phyloP scores from a whole-genome alignment of 2,888 invertebrate genomes.

The Athalia cordata region DNA sequence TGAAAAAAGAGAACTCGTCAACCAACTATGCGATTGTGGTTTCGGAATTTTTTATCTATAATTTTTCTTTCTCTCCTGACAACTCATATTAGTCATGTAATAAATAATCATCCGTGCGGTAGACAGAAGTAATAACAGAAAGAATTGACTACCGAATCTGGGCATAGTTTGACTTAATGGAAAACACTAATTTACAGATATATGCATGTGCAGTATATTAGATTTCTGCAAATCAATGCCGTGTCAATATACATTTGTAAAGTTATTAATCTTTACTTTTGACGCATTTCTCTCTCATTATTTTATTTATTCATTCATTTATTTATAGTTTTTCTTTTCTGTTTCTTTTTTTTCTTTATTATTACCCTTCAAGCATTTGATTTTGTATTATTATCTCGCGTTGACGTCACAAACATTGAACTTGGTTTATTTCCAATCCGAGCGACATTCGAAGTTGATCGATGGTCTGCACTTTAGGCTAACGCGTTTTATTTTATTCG shows the following conservation, averaged over 20 bases:
- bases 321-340: conserved; percentile 4
- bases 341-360: too few relatives aligned
- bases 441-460: background rate
- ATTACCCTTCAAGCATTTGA: background rate
- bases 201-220: background rate
- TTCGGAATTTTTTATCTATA: too few relatives aligned
- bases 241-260: background rate
- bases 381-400: background rate
- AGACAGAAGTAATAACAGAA: background rate
- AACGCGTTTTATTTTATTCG: background rate
- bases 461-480: background rate
- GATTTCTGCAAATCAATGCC: conserved; percentile 1
- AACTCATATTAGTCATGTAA: too few relatives aligned
- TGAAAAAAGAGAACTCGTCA: too few relatives aligned
- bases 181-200: conserved; percentile 5
- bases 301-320: conserved; percentile 2
- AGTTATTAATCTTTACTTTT: background rate
- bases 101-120: too few relatives aligned
- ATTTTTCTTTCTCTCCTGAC: too few relatives aligned
- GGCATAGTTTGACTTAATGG: background rate
- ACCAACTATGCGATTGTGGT: too few relatives aligned
- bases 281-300: background rate
- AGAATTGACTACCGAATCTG: background rate
- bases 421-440: background rate
- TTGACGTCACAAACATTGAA: background rate